Evolutionary conservation across 2,888 invertebrate genomes (phyloP), one percentile per base, ranked within the genome.

Genomic region (Thyatira batis): DNA sequence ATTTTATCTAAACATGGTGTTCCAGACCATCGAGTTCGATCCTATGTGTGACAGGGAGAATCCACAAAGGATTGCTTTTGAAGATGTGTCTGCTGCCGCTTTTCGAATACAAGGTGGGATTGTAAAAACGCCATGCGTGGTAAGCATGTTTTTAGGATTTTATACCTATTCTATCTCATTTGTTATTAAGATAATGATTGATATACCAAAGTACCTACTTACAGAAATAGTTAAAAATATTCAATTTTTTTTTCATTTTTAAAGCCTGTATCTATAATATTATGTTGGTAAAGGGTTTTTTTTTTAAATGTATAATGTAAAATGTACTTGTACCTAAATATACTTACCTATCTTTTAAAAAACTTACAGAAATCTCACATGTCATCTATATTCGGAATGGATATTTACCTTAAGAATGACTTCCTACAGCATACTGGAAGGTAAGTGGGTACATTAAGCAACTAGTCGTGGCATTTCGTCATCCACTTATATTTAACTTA

Each of bases 361-460:
- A 60, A 54, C 33, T 83, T 84, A 52, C 85, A 98, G 98, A 94
- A 93, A 89, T 98, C 98, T 0, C 96, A 96, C 71, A 93, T 98
- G 84, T 97, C 98, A 0, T 91, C 94, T 2, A 76, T 93, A 48
- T 95, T 95, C 53, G 96, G 95, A 45, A 96, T 98, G 95, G 96
- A 98, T 28, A 93, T 99, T 62, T 98, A 94, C 85, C 93, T 98
- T 69, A 99, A 98, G 88, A 98, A 98, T 82, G 98, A 99, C 84
- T 98, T 97, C 80, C 93, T 98, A 11, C 98, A 98, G 87, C 95
- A 94, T 62, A 99, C 98, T n/a, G 98, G 98, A 80, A 98, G 97
- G 97, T 97, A 85, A 63, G 54, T 25, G 3, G 4, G 11, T 45
- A 49, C n/a, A 48, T 49, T 25, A 10, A 25, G 48, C 39, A 39